Evolutionary conservation across 2,888 invertebrate species (phyloP).

Genomic region (Amorpha juglandis): DNA sequence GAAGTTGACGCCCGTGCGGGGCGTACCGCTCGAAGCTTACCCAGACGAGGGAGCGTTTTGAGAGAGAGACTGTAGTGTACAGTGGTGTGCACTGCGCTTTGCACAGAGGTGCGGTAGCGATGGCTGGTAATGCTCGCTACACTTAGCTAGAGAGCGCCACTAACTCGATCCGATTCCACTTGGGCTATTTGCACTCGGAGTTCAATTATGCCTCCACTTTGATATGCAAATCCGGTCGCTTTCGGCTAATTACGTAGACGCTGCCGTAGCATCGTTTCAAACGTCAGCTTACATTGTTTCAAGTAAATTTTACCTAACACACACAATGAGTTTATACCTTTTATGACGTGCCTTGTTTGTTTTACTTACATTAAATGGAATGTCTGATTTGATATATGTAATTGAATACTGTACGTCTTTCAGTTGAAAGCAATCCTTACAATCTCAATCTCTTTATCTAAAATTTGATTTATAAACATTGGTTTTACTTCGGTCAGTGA

Average conservation of each 20-base stretch:
- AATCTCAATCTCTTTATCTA: background rate
- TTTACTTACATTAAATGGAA: background rate
- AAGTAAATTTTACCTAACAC: constrained; percentile 18
- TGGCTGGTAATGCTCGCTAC: constrained; percentile 58
- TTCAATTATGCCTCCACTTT: constrained; percentile 81
- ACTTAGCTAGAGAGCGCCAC: constrained; percentile 68
- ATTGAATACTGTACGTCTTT: background rate
- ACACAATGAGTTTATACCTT: constrained; percentile 9
- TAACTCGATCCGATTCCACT: constrained; percentile 81
- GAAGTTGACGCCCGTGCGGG: constrained; percentile 57
- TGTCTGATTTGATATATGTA: background rate
- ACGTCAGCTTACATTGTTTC: constrained; percentile 55
- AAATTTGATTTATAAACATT: constrained; percentile 1
- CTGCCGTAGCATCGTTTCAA: constrained; percentile 69
- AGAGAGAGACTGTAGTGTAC: constrained; percentile 29
- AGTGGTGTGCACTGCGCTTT: background rate
- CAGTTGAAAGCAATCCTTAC: background rate
- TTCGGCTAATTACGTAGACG: constrained; percentile 79
- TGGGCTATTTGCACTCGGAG: constrained; percentile 78
- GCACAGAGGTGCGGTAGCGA: constrained; percentile 23
- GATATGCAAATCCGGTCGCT: constrained; percentile 81
- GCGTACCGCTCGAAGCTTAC: constrained; percentile 47
- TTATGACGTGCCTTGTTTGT: constrained; percentile 1
- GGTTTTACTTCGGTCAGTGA: background rate
- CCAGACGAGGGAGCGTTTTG: no score